Base-by-base conservation (phyloP, 92 coral and sea anemone species). In the Epizoanthus fatuus region DNA sequence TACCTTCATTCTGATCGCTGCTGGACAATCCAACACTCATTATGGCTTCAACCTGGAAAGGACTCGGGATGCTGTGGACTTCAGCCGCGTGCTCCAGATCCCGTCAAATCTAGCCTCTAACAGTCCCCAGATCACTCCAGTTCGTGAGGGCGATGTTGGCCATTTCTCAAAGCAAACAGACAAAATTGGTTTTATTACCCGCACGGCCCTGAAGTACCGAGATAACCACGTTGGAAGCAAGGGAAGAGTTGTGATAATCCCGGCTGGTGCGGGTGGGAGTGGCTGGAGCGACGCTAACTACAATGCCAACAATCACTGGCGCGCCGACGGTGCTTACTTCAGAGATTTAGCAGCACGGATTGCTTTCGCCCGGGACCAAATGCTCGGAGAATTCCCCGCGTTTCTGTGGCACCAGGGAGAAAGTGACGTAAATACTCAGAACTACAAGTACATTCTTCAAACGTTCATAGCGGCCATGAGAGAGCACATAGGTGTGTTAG, bases 371-470 rank as follows among this genome's bases (percentile, higher is more conserved):
- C 44, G 75, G 19, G 75, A 69, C 14, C 72, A 67, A 44, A 67
- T 67, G 72, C 72, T 67, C 16, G 72, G 72, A 39, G 72, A 67
- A 13, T 67, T 69, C 22, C 75, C 75, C 19, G 75, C 55, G 75
- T 69, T 69, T 69, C 22, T 69, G 54, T 69, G 75, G 75, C 75
- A 69, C 14, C 75, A 69, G 57, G 57, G 75, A 15, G 75, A 69
- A 42, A 69, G 56, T 1, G 75, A 69, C 47, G 75, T 69, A 15
- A 54, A 15, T n/a, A 42, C 47, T 42, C 47, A 42, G 6, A 69
- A 69, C 75, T 69, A 69, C 75, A 39, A 40, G 4, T 69, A 69
- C 54, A 44, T 69, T 2, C 75, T 69, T 16, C 75, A 69, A 19
- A 69, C 75, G 22, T 67, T 67, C 37, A 67, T 67, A 5, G 47